These are phyloP conservation scores for Rallus crepitans DNA, from an alignment of 2,797 vertebrate genomes.

Conservation along the genomic window DNA sequence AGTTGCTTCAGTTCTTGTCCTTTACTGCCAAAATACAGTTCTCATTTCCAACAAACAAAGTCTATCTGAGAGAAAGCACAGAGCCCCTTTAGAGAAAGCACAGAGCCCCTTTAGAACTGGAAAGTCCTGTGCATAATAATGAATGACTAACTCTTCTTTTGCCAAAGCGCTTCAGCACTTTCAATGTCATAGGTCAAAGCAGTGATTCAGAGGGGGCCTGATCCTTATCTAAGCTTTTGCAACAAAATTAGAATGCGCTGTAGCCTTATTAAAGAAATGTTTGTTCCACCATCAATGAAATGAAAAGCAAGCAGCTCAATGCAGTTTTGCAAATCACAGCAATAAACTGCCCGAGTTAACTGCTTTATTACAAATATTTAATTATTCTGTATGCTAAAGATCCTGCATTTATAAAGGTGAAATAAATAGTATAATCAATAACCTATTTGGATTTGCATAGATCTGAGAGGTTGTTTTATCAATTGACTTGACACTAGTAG, in stretches of 20 bases:
- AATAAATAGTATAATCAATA: conserved; percentile 63
- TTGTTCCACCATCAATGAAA: conserved; percentile 86
- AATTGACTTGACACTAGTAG: not conserved
- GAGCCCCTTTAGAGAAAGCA: conserved; percentile 88
- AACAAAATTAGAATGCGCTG: conserved; percentile 82
- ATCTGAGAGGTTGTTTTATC: conserved; percentile 13
- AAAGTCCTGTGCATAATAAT: conserved; percentile 90
- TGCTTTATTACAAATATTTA: conserved; percentile 82
- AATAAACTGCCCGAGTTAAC: conserved; percentile 79
- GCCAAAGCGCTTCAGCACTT: conserved; percentile 85
- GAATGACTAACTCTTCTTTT: conserved; percentile 86
- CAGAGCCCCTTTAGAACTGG: conserved; percentile 88
- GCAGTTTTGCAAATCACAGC: conserved; percentile 81
- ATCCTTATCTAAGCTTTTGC: conserved; percentile 91
- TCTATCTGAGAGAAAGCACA: conserved; percentile 89
- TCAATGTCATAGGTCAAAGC: conserved; percentile 89
- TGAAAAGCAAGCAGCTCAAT: conserved; percentile 82
- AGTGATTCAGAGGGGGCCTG: conserved; percentile 86
- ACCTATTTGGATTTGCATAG: conserved; percentile 54
- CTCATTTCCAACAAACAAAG: conserved; percentile 93
- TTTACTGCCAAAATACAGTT: conserved; percentile 89
- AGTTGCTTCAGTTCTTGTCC: conserved; percentile 79
- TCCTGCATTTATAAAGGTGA: conserved; percentile 65
- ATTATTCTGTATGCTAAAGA: conserved; percentile 75
- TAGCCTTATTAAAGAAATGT: conserved; percentile 93